Evolutionary conservation across 2,797 vertebrate species (phyloP), one percentile per base, ranked within the genome.

Genomic region (Urosaurus nigricauda): DNA sequence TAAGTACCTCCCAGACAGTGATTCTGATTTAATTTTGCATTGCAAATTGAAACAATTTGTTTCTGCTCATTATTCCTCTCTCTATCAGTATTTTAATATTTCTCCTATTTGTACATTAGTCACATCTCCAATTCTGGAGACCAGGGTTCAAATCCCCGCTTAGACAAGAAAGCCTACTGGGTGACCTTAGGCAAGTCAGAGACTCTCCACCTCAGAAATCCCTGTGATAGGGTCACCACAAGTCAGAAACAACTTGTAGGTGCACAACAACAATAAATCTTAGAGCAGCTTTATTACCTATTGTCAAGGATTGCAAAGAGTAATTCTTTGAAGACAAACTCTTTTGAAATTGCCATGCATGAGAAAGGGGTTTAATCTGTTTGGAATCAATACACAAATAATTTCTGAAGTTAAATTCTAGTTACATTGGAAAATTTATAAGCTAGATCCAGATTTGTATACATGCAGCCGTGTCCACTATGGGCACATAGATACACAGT

Each of bases 1-100:
- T 32, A 89, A 91, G 87, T 6, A 89, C 4, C 65, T 83, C 84
- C 74, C 71, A 85, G 74, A 1, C 90, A 65, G 87, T 94, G 83
- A n/a, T 84, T 92, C 90, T 87, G 37, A 58, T 60, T 83, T 81
- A 89, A 78, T 93, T 92, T 91, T 88, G 19, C 79, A 84, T 85
- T 40, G 1, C 56, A 74, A 29, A 89, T n/a, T 83, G 79, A 92
- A 91, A 83, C 65, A 65, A 13, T 35, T 51, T 86, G 6, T 87
- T 92, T 84, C 91, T 95, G 84, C 26, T 83, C 60, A 87, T 93
- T 94, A 90, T 91, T 89, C 9, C 90, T 68, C 5, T 24, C 68
- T 92, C 53, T 90, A 32, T 91, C 90, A 17, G 83, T 79, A 16
- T 87, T 89, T 87, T 71, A 14, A 58, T 77, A 84, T 0, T 0